Evolutionary conservation across 2,888 invertebrate species (phyloP).

Genomic region (Epiblema foenella): DNA sequence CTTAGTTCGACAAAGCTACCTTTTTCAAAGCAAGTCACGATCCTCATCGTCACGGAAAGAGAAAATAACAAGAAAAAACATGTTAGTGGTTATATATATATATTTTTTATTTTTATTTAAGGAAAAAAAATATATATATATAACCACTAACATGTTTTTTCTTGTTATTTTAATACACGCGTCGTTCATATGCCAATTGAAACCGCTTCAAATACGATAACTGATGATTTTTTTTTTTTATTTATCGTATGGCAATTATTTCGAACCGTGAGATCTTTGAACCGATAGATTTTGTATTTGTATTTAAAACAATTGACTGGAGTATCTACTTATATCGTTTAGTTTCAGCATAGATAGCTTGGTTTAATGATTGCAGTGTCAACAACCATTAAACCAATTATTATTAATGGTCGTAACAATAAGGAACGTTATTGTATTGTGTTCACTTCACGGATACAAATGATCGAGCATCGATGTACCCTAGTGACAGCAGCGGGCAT

Average conservation of each 20-base stretch:
- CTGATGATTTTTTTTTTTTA: background rate
- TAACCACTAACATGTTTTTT: background rate
- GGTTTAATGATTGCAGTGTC: constrained; percentile 14
- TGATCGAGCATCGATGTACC: constrained; percentile 32
- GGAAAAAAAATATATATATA: too few species aligned
- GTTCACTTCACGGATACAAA: constrained; percentile 31
- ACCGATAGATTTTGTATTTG: too few species aligned
- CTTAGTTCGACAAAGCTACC: too few species aligned
- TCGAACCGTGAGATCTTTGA: too few species aligned
- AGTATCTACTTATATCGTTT: background rate
- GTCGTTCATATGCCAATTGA: background rate
- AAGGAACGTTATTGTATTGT: constrained; percentile 23
- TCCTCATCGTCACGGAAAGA: too few species aligned
- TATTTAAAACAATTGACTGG: constrained; percentile 13
- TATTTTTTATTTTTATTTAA: too few species aligned
- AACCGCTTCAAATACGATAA: background rate
- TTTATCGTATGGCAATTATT: too few species aligned
- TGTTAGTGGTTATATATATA: too few species aligned
- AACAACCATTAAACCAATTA: constrained; percentile 26
- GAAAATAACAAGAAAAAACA: background rate
- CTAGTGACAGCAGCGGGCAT: constrained; percentile 43
- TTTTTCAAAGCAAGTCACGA: too few species aligned
- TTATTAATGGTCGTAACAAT: constrained; percentile 36
- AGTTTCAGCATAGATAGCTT: constrained; percentile 6
- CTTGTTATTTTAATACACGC: background rate